Percentiles rank a stretch among this genome's conserved stretches.
Evolutionary conservation across 1,140 invertebrate species (phyloP).

Genomic region (Pseudachorutes palmiensis): DNA sequence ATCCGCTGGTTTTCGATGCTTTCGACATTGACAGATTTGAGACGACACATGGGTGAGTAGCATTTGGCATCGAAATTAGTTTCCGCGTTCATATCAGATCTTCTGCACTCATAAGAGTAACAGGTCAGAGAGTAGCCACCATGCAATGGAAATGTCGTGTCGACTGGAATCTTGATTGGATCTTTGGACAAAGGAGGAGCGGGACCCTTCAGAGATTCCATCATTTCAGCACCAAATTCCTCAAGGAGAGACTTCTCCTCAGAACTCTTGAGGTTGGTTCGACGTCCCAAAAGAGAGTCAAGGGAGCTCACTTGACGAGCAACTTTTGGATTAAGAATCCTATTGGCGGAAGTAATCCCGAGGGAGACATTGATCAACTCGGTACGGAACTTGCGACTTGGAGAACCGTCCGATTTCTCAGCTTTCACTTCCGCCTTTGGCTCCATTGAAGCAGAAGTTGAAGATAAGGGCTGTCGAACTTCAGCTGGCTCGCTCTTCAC

Average conservation of each 20-base stretch:
- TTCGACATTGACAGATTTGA: slow-evolving; percentile 26
- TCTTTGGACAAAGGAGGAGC: slow-evolving; percentile 24
- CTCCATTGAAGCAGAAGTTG: slow-evolving; percentile 16
- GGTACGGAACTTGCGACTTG: slow-evolving; percentile 19
- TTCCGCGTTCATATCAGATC: slow-evolving; percentile 6
- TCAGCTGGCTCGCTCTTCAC: too few species aligned
- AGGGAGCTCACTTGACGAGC: slow-evolving; percentile 66
- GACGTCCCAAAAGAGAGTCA: slow-evolving; percentile 68
- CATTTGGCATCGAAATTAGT: slow-evolving; percentile 50
- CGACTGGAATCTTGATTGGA: slow-evolving; percentile 20
- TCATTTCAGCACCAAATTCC: slow-evolving; percentile 1
- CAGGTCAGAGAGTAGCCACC: slow-evolving; percentile 26
- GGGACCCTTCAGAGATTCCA: not conserved
- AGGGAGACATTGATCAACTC: slow-evolving; percentile 55
- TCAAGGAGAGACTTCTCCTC: slow-evolving; percentile 53
- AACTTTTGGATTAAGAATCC: slow-evolving; percentile 77
- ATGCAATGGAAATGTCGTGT: slow-evolving; percentile 21
- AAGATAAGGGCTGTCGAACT: not conserved
- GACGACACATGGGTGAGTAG: slow-evolving; percentile 62
- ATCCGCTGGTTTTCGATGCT: slow-evolving; percentile 34
- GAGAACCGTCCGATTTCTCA: slow-evolving; percentile 13
- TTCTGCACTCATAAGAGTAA: slow-evolving; percentile 29
- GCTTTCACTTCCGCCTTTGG: slow-evolving; percentile 14
- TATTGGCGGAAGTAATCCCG: slow-evolving; percentile 55
- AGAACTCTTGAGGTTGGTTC: slow-evolving; percentile 63